A percentile compares a stretch with the other conserved stretches of the same genome.
phyloP scores from a whole-genome alignment of 2,888 invertebrate genomes.

The Dinocampus coccinellae region DNA sequence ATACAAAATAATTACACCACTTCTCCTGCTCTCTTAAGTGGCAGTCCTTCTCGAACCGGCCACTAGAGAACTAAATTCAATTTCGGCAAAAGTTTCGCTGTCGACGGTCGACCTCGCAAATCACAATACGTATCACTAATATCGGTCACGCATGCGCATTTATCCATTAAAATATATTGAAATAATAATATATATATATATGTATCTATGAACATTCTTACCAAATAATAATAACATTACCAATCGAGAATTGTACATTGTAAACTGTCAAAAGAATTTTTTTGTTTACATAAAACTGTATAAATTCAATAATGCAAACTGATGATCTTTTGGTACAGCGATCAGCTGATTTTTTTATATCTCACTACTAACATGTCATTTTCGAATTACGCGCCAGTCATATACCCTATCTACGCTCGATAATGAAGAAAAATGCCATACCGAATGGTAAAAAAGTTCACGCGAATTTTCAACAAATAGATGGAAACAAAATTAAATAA shows the following conservation, averaged over 20 bases:
- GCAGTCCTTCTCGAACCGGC: conserved; percentile 70
- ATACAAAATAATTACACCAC: not conserved
- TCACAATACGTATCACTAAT: conserved; percentile 49
- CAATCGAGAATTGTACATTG: too few species aligned
- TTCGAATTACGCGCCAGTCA: not conserved
- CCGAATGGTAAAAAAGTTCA: not conserved
- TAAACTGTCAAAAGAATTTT: too few species aligned
- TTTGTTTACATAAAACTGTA: too few species aligned
- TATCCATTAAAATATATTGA: not conserved
- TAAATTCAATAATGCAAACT: too few species aligned
- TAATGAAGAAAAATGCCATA: not conserved
- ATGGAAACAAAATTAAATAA: too few species aligned
- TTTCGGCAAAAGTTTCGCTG: conserved; percentile 7
- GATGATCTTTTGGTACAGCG: too few species aligned
- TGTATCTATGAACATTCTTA: not conserved
- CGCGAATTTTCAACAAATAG: too few species aligned
- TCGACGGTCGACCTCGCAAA: conserved; percentile 34
- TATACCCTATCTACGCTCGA: not conserved
- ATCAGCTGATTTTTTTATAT: too few species aligned
- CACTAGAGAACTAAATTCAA: conserved; percentile 65
- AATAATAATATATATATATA: not conserved
- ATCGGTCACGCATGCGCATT: conserved; percentile 58
- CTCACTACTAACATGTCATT: not conserved
- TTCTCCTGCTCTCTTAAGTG: conserved; percentile 50
- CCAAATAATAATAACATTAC: too few species aligned